Percentiles rank a stretch among this genome's conserved stretches.
phyloP scores from a whole-genome alignment of 2,797 vertebrate species.

The Karalla daura region DNA sequence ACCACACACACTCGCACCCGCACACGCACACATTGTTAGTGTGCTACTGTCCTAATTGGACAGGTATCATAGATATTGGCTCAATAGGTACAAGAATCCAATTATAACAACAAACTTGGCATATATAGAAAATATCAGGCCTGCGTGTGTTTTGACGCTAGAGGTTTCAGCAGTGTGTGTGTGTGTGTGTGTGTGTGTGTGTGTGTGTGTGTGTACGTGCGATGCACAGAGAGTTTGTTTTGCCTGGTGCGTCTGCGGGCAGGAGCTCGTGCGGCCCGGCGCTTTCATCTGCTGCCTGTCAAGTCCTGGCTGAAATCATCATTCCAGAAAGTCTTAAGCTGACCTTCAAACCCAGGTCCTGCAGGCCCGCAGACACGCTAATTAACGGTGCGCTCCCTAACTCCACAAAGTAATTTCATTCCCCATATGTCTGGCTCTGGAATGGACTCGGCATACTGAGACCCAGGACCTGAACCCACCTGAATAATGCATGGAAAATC shows the following conservation, averaged over 20 bases:
- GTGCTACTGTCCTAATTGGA: conserved; percentile 2
- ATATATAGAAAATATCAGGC: background rate
- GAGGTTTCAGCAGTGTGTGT: conserved; percentile 3
- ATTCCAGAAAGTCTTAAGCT: conserved; percentile 47
- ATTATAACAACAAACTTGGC: conserved; percentile 20
- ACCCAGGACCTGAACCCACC: conserved; percentile 32
- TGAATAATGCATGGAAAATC: conserved; percentile 47
- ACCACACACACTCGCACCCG: conserved; percentile 5
- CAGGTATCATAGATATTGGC: conserved; percentile 1
- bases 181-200: conserved; percentile 5
- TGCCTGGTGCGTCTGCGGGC: conserved; percentile 7
- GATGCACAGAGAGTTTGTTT: conserved; percentile 23
- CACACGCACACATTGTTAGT: background rate
- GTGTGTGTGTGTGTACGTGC: conserved; percentile 11
- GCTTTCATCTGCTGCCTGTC: conserved; percentile 58
- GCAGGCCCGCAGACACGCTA: conserved; percentile 55
- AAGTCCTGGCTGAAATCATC: conserved; percentile 49
- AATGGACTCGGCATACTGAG: conserved; percentile 42
- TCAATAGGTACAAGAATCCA: conserved; percentile 16
- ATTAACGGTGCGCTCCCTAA: conserved; percentile 59
- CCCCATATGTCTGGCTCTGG: conserved; percentile 47
- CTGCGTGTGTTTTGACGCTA: background rate
- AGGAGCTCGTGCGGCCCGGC: conserved; percentile 16
- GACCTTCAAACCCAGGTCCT: conserved; percentile 71
- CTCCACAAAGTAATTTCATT: conserved; percentile 65